Evolutionary conservation across 2,113 vertebrate genomes (phyloP).

Genomic region (Neofelis nebulosa): DNA sequence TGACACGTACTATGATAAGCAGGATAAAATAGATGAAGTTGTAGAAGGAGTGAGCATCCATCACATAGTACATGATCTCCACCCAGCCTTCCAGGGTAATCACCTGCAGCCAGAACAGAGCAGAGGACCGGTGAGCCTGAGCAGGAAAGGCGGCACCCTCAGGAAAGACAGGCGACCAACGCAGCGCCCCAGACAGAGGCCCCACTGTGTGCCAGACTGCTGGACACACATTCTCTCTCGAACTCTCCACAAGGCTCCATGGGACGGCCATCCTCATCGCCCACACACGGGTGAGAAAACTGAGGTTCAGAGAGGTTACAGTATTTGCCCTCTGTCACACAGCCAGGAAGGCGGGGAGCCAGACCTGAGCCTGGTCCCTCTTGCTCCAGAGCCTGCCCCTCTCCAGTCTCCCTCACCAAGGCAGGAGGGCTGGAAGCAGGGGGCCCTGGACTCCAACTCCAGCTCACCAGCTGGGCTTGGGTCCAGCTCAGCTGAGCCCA

Average conservation of each 20-base stretch:
- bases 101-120: slow-evolving; percentile 82
- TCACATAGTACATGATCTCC: slow-evolving; percentile 99
- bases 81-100: slow-evolving; percentile 99
- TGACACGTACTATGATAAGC: slow-evolving; percentile 96
- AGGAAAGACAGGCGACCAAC: neutral
- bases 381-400: neutral
- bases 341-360: neutral
- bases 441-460: accelerated
- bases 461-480: neutral
- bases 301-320: neutral
- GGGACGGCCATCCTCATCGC: neutral
- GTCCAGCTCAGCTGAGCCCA: accelerated
- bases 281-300: neutral
- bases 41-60: slow-evolving; percentile 99
- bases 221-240: accelerated
- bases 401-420: neutral
- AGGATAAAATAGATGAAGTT: slow-evolving; percentile 99
- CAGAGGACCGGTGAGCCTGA: neutral
- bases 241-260: neutral
- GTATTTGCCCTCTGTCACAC: neutral
- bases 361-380: neutral
- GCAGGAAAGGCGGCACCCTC: neutral
- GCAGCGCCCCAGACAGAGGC: neutral
- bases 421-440: neutral
- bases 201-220: neutral